Base-by-base conservation (phyloP, 2,888 invertebrate genomes). In the Dicranocentrus wangi region DNA sequence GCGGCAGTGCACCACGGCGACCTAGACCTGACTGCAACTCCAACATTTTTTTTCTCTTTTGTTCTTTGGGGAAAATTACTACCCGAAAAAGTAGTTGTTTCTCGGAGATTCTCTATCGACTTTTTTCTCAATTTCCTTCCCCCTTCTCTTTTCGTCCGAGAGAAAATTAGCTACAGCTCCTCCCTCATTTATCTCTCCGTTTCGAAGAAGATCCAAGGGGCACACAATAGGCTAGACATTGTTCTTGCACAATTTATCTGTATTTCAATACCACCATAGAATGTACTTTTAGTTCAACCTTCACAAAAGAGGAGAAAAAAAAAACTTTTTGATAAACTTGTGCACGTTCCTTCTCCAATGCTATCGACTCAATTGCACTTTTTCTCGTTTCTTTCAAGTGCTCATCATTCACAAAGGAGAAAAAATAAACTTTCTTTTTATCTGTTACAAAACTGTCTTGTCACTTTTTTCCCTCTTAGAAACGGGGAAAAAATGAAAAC, bases 161-260 rank as follows among this genome's bases (percentile, higher is more conserved):
- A 71, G 72, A 72, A 72, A 72, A 72, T 72, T 72, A 72, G 61
- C 61, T 71, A 27, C 25, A 60, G 23, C n/a, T n/a, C 13, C 72
- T 42, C 13, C 60, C 17, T 61, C 61, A 61, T 51, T 61, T 61
- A 28, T 51, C 51, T 61, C 21, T n/a, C 39, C 42, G 17, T 58
- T 55, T 21, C 10, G 3, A 32, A 32, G 5, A 32, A n/a, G n/a
- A n/a, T n/a, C n/a, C n/a, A n/a, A n/a, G n/a, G n/a, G 17, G 8
- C 25, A 55, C 55, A 55, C 15, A 2, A 15, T 47, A 1, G 21
- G 21, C 17, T 23, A 8, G 21, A 55, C 21, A 61, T 47, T 47
- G 60, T 60, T 70, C 39, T 70, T 68, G 27, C 5, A 51, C 53
- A 65, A 23, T 43, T 13, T n/a, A 5, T 15, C 3, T 53, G 55